phyloP scores from a whole-genome alignment of 2,113 vertebrate species.

The Epinephelus fuscoguttatus region DNA sequence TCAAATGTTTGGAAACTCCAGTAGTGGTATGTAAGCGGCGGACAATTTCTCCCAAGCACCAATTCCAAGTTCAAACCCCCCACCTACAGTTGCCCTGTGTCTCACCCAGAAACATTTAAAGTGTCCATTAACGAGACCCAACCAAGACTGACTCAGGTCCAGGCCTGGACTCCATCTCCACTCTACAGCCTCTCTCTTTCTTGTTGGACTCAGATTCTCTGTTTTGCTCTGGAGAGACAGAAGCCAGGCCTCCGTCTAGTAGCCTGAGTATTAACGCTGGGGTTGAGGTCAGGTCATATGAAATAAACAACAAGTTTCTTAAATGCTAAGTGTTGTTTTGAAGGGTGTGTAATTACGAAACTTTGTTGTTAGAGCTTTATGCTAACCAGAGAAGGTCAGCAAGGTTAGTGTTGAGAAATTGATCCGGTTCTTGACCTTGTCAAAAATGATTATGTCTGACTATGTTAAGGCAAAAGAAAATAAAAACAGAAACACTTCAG shows the following conservation, averaged over 20 bases:
- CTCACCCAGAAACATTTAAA: slow-evolving; percentile 64
- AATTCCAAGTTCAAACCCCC: slow-evolving; percentile 17
- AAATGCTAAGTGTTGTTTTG: slow-evolving; percentile 41
- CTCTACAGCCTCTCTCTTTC: slow-evolving; percentile 30
- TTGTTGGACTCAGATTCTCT: slow-evolving; percentile 20
- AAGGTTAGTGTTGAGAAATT: slow-evolving; percentile 18
- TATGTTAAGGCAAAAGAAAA: slow-evolving; percentile 16
- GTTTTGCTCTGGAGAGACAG: slow-evolving; percentile 61
- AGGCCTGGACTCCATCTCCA: slow-evolving; percentile 71
- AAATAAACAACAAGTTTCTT: slow-evolving; percentile 44
- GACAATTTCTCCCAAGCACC: slow-evolving; percentile 27
- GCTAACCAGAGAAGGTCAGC: slow-evolving; percentile 15
- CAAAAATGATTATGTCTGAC: slow-evolving; percentile 10
- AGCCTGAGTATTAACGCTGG: slow-evolving; percentile 44
- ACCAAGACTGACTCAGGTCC: slow-evolving; percentile 6
- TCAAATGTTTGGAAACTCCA: slow-evolving; percentile 34
- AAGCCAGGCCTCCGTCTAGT: slow-evolving; percentile 72
- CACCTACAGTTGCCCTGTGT: slow-evolving; percentile 37
- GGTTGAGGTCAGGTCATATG: slow-evolving; percentile 68
- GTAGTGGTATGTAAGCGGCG: slow-evolving; percentile 4
- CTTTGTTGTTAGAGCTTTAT: slow-evolving; percentile 24
- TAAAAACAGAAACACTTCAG: slow-evolving; percentile 8
- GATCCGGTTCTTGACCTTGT: slow-evolving; percentile 34
- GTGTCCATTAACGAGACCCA: slow-evolving; percentile 60
- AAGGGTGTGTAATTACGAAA: background rate